Evolutionary conservation across 2,888 invertebrate genomes (phyloP).

Genomic region (Drosophila colorata): DNA sequence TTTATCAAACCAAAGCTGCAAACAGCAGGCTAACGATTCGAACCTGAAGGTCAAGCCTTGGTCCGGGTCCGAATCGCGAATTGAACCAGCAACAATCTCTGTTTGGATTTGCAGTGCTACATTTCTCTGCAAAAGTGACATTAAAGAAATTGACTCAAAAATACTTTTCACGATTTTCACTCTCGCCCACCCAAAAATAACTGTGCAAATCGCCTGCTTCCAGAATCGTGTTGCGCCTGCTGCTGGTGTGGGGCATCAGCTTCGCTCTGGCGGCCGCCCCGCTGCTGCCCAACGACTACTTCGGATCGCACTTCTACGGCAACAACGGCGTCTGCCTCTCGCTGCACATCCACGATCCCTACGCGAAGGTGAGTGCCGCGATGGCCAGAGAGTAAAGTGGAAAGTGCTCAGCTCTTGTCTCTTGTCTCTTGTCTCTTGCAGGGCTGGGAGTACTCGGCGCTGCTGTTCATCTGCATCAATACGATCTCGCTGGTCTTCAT

Average conservation of each 20-base stretch:
- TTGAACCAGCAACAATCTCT: too few relatives aligned
- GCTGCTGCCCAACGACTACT: slow-evolving; percentile 86
- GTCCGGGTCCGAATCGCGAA: too few relatives aligned
- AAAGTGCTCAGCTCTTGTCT: not conserved
- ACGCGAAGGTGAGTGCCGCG: slow-evolving; percentile 85
- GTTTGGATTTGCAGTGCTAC: too few relatives aligned
- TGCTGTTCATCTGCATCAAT: slow-evolving; percentile 87
- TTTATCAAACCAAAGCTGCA: too few relatives aligned
- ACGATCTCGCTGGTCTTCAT: slow-evolving; percentile 87
- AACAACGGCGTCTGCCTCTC: slow-evolving; percentile 88
- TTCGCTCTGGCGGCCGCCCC: slow-evolving; percentile 86
- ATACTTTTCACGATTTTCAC: too few relatives aligned
- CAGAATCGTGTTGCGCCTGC: slow-evolving; percentile 86
- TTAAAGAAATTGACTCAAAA: too few relatives aligned
- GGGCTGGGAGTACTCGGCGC: slow-evolving; percentile 88
- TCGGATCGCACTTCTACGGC: slow-evolving; percentile 87
- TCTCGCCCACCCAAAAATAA: too few relatives aligned
- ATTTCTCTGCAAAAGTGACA: too few relatives aligned
- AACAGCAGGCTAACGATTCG: too few relatives aligned
- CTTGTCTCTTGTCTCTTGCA: slow-evolving; percentile 45
- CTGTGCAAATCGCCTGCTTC: slow-evolving; percentile 19
- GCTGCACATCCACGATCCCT: slow-evolving; percentile 88
- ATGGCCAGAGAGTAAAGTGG: not conserved
- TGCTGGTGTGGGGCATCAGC: slow-evolving; percentile 86
- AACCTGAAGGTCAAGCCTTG: too few relatives aligned